These are phyloP conservation scores for Dendropsophus ebraccatus DNA, from an alignment of 2,113 vertebrate species.

Conservation along the genomic window DNA sequence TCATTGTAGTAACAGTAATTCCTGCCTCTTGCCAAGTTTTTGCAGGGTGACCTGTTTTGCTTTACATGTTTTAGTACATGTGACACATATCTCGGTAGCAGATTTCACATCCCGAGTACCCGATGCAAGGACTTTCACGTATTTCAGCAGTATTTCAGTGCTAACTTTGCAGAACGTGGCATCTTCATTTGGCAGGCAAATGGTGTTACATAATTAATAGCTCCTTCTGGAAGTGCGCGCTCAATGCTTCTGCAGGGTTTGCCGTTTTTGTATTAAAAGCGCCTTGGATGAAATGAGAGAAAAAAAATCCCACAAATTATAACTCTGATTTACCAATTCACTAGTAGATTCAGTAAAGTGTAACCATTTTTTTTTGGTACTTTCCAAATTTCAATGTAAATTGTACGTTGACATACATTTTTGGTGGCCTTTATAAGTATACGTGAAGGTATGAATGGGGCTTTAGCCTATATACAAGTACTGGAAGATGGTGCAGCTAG, in stretches of 20 bases:
- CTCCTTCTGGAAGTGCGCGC: slow-evolving; percentile 19
- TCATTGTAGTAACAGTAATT: background rate
- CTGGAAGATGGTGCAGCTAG: background rate
- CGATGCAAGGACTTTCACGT: background rate
- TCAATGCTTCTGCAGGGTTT: slow-evolving; percentile 13
- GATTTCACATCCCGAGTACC: background rate
- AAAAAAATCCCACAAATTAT: too few relatives aligned
- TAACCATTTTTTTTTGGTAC: too few relatives aligned
- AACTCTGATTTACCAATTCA: background rate
- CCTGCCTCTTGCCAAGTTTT: background rate
- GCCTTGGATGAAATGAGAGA: background rate
- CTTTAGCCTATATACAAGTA: background rate
- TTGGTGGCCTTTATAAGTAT: too few relatives aligned
- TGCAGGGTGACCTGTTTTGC: background rate
- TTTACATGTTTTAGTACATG: slow-evolving; percentile 2
- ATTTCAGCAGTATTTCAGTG: slow-evolving; percentile 23
- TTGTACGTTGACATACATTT: too few relatives aligned
- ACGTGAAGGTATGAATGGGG: too few relatives aligned
- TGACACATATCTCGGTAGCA: background rate
- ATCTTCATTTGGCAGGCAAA: slow-evolving; percentile 40
- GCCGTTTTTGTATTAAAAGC: slow-evolving; percentile 5
- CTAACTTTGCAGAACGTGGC: slow-evolving; percentile 25
- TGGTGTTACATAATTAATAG: slow-evolving; percentile 34
- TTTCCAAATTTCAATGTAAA: too few relatives aligned
- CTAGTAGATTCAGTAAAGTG: too few relatives aligned